These are phyloP conservation scores for Ylistrum balloti DNA, from an alignment of 1,140 invertebrate genomes.

Conservation along the genomic window DNA sequence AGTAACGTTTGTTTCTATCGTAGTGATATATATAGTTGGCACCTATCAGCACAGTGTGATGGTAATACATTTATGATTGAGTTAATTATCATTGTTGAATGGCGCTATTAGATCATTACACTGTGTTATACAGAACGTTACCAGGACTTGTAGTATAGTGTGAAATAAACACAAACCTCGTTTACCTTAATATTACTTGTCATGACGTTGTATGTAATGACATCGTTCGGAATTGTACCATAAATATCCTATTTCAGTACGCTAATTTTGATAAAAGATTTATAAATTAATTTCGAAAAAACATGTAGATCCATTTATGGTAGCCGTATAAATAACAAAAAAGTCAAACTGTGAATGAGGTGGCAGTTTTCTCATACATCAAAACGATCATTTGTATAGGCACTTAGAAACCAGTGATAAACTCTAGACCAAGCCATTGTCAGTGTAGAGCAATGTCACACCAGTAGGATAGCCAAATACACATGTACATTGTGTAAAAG, in stretches of 20 bases:
- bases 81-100: neutral
- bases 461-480: too few relatives aligned
- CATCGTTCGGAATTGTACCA: neutral
- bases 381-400: too few relatives aligned
- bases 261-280: slow-evolving; percentile 7
- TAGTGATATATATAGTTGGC: too few relatives aligned
- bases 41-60: too few relatives aligned
- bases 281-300: neutral
- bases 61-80: neutral
- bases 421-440: too few relatives aligned
- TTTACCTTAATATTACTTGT: neutral
- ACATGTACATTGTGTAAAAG: too few relatives aligned
- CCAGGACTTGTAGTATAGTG: neutral
- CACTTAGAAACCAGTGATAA: too few relatives aligned
- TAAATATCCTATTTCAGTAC: neutral
- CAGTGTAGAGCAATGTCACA: too few relatives aligned
- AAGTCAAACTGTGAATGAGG: neutral
- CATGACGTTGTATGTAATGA: neutral
- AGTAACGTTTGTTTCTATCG: too few relatives aligned
- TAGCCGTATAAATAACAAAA: neutral
- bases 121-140: neutral
- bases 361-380: too few relatives aligned
- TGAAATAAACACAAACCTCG: neutral
- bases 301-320: neutral
- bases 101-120: neutral